Percentiles rank a stretch among this genome's conserved stretches.
Evolutionary conservation across 1,140 invertebrate species (phyloP).

Genomic region (Phortica variegata): DNA sequence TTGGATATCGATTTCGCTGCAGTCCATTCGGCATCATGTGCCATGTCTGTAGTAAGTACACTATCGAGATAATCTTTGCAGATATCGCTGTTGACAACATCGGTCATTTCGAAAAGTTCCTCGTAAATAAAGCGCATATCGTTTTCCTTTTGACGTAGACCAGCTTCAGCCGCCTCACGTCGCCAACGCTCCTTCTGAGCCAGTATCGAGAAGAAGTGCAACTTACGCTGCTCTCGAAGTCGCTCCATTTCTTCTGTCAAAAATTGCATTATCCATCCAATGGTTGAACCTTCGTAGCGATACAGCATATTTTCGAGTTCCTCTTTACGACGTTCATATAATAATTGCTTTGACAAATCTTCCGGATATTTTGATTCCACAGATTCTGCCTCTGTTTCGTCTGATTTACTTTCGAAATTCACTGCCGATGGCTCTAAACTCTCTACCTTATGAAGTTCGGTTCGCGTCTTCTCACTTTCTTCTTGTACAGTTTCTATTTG

Average conservation of each 20-base stretch:
- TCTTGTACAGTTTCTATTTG: neutral
- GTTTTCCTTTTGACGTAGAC: constrained; percentile 66
- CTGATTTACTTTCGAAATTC: too few species aligned
- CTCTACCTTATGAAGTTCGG: too few species aligned
- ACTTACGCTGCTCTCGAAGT: constrained; percentile 67
- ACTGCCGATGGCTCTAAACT: too few species aligned
- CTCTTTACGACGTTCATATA: constrained; percentile 21
- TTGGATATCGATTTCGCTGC: constrained; percentile 60
- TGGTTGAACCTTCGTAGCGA: constrained; percentile 39
- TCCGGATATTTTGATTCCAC: too few species aligned
- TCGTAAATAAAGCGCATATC: constrained; percentile 66
- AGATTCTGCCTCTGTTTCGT: too few species aligned
- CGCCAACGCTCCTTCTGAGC: constrained; percentile 66
- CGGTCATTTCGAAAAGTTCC: constrained; percentile 63
- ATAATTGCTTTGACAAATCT: constrained; percentile 7
- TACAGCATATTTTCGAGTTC: constrained; percentile 34
- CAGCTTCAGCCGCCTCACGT: constrained; percentile 68
- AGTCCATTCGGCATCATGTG: constrained; percentile 62
- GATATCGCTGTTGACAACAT: constrained; percentile 63
- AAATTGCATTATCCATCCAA: constrained; percentile 48
- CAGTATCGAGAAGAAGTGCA: constrained; percentile 68
- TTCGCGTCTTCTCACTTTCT: neutral
- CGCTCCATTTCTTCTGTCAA: constrained; percentile 66
- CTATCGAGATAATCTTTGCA: constrained; percentile 67
- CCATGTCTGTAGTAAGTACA: constrained; percentile 64